Conservation (phyloP, 2,888 invertebrate genomes). For the Cerastis rubricosa region DNA sequence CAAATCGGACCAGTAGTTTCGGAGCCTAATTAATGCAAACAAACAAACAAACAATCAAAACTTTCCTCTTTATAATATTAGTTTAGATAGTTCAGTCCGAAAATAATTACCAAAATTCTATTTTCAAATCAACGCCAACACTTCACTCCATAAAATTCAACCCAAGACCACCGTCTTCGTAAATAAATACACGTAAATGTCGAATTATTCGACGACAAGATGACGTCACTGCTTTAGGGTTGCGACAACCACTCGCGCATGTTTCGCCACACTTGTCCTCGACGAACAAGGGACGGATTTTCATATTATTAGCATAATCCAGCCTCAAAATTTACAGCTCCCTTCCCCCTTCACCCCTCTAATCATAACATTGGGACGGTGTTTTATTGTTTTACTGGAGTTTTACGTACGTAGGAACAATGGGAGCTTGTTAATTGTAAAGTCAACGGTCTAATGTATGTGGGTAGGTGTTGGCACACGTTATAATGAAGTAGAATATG, state of each 20-base stretch:
- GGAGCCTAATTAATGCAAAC: too few species aligned
- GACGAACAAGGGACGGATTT: slow-evolving; percentile 75
- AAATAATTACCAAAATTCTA: neutral
- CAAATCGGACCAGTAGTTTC: too few species aligned
- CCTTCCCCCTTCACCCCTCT: slow-evolving; percentile 49
- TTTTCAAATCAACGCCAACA: neutral
- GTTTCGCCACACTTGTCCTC: slow-evolving; percentile 73
- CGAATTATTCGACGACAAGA: slow-evolving; percentile 73
- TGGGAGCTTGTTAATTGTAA: slow-evolving; percentile 64
- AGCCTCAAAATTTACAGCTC: slow-evolving; percentile 66
- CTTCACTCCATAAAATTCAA: slow-evolving; percentile 14
- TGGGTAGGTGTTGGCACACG: slow-evolving; percentile 43
- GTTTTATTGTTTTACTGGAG: slow-evolving; percentile 66
- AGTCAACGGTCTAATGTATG: slow-evolving; percentile 66
- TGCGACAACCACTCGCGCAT: slow-evolving; percentile 65
- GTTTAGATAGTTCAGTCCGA: neutral
- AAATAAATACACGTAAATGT: slow-evolving; percentile 64
- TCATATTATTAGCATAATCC: slow-evolving; percentile 86
- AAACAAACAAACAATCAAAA: too few species aligned
- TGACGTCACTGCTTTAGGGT: slow-evolving; percentile 72
- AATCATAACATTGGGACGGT: slow-evolving; percentile 71
- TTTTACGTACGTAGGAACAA: slow-evolving; percentile 62
- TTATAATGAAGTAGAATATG: slow-evolving; percentile 58
- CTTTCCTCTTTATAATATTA: too few species aligned
- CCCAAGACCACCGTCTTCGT: slow-evolving; percentile 37